These are phyloP conservation scores for Malurus melanocephalus DNA, from an alignment of 2,113 vertebrate genomes.

Conservation along the genomic window DNA sequence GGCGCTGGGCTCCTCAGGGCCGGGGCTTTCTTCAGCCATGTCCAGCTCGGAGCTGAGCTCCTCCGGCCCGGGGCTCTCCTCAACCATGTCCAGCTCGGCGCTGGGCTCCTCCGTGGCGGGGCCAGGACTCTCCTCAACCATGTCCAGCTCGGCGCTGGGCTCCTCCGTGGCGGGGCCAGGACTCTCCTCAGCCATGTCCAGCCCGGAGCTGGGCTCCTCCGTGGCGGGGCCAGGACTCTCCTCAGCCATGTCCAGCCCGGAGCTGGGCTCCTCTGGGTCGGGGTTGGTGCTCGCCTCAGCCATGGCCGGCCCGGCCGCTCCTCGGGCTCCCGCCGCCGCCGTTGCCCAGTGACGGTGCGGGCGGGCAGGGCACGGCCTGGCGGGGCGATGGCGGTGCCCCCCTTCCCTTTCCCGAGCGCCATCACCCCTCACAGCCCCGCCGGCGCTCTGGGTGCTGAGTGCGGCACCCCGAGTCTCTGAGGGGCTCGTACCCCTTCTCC, in stretches of 20 bases:
- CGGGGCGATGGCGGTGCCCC: background rate
- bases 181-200: background rate
- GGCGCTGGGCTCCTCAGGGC: background rate
- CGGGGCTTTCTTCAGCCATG: background rate
- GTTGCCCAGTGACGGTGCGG: background rate
- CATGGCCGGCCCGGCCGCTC: background rate
- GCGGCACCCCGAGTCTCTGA: background rate
- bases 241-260: background rate
- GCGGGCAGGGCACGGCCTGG: background rate
- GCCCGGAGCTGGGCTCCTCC: rapidly evolving
- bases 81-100: background rate
- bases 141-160: background rate
- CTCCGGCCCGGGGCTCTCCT: background rate
- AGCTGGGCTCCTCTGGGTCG: background rate
- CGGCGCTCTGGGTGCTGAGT: background rate
- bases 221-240: too few species aligned
- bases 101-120: rapidly evolving
- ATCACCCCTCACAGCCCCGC: background rate
- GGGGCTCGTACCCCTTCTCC: background rate
- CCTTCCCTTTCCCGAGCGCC: rapidly evolving
- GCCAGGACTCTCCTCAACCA: too few species aligned
- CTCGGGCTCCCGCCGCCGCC: background rate
- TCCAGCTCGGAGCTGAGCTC: rapidly evolving
- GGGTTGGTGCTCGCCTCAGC: background rate
- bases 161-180: background rate